Base-by-base conservation (phyloP, 2,113 vertebrate species). In the Dascyllus trimaculatus region DNA sequence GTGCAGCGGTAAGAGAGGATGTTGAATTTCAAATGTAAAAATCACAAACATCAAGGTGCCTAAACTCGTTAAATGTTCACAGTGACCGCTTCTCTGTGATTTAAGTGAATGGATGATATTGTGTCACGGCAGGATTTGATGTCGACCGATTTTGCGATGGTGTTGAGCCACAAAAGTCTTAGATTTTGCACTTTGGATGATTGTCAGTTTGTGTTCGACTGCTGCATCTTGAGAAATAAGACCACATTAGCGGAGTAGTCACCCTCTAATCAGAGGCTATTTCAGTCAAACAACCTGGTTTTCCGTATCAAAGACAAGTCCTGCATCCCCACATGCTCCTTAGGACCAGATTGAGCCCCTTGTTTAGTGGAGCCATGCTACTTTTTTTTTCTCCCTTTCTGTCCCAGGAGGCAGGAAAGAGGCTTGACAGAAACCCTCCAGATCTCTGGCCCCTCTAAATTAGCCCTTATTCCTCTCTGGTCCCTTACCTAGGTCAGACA, bases 181-280 rank as follows among this genome's bases (percentile, higher is more conserved):
- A 14, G 83, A 81, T 88, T 82, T 91, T 92, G 90, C 91, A 91
- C 89, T 91, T 89, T 85, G 80, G 83, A 75, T 84, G 80, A 85
- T 86, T 85, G 77, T 81, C 45, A 26, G 60, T 75, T 83, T 81
- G 81, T 84, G 70, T 66, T 84, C 73, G 71, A 82, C 81, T 63
- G 81, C 68, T 89, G 67, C 60, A 75, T 45, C 79, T 82, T 80
- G 52, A 83, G 67, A 80, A 71, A 64, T 43, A 40, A 68, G 60
- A 65, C 38, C 74, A 71, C 48, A 54, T 69, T 69, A 74, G 45
- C 40, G 73, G 58, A 83, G 54, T 61, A 58, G 64, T 62, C 66
- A 9, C 21, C 35, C 46, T 61, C 45, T 68, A 59, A 81, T 63
- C 60, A 64, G 70, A 61, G 67, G 54, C 60, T 38, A 14, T 74